Evolutionary conservation across 2,888 invertebrate species (phyloP).

Genomic region (Spilosoma lubricipeda): DNA sequence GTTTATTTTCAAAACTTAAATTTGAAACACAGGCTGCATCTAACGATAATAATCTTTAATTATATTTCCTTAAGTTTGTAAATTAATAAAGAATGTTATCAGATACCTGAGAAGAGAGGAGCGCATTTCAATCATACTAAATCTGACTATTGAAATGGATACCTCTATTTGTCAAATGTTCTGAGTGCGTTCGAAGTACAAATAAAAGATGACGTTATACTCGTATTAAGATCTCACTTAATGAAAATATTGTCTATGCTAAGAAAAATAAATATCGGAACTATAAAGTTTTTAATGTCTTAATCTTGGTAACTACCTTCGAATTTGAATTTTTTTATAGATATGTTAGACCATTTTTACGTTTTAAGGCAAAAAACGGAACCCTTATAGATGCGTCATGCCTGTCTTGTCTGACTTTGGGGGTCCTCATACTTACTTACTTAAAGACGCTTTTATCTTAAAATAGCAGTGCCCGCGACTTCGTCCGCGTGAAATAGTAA

Average conservation of each 20-base stretch:
- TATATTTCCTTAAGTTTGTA: neutral
- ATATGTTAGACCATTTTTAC: too few relatives aligned
- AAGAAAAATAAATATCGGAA: neutral
- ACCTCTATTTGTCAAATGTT: conserved; percentile 1
- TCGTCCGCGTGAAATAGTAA: too few relatives aligned
- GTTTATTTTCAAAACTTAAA: neutral
- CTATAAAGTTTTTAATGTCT: neutral
- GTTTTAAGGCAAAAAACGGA: too few relatives aligned
- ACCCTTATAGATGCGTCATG: too few relatives aligned
- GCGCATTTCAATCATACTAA: neutral
- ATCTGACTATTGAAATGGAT: neutral
- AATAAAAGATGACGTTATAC: neutral
- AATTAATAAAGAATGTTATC: neutral
- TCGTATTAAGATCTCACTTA: neutral
- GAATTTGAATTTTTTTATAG: neutral
- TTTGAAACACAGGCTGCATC: neutral
- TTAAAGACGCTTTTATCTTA: too few relatives aligned
- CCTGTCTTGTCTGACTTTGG: too few relatives aligned
- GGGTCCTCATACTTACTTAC: too few relatives aligned
- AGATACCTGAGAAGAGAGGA: neutral
- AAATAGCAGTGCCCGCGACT: too few relatives aligned
- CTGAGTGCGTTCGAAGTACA: neutral
- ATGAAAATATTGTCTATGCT: neutral
- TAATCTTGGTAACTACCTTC: neutral
- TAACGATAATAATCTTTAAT: neutral